A percentile compares a stretch with the other conserved stretches of the same genome.
phyloP scores from a whole-genome alignment of 2,888 invertebrate species.

The Nomada fucata region DNA sequence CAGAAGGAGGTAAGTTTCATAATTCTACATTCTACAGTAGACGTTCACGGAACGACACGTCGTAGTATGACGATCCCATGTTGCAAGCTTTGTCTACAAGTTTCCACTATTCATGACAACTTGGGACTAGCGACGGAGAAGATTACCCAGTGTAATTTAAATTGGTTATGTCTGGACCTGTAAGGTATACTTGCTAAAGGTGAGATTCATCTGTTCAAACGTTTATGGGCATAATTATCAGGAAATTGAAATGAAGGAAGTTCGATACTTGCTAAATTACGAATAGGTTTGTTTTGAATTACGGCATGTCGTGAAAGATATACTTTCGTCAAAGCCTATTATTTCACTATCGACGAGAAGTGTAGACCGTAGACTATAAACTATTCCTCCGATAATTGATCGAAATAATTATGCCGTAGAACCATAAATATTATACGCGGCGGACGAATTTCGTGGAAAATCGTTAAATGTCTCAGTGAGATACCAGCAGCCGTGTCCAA shows the following conservation, averaged over 20 bases:
- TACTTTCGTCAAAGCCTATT: background rate
- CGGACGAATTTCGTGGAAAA: background rate
- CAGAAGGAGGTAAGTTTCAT: slow-evolving; percentile 20
- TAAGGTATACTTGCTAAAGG: slow-evolving; percentile 20
- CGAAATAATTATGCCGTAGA: background rate
- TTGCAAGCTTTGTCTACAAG: slow-evolving; percentile 37
- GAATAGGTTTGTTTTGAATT: background rate
- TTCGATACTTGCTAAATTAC: background rate
- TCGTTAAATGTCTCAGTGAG: slow-evolving; percentile 18
- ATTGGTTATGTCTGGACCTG: slow-evolving; percentile 28
- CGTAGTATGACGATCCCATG: slow-evolving; percentile 24
- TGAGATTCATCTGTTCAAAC: background rate
- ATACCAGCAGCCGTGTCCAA: background rate
- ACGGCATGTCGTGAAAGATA: background rate
- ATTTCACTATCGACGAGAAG: background rate
- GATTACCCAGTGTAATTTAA: slow-evolving; percentile 49
- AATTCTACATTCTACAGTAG: slow-evolving; percentile 24
- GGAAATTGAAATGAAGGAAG: background rate
- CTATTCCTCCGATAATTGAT: background rate
- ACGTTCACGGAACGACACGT: slow-evolving; percentile 16
- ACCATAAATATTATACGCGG: background rate
- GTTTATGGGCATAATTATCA: slow-evolving; percentile 2
- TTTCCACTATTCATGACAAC: slow-evolving; percentile 28
- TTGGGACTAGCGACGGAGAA: slow-evolving; percentile 14
- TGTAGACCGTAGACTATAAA: too few relatives aligned